Base-by-base conservation (phyloP, 2,797 vertebrate species). In the Oophaga sylvatica region DNA sequence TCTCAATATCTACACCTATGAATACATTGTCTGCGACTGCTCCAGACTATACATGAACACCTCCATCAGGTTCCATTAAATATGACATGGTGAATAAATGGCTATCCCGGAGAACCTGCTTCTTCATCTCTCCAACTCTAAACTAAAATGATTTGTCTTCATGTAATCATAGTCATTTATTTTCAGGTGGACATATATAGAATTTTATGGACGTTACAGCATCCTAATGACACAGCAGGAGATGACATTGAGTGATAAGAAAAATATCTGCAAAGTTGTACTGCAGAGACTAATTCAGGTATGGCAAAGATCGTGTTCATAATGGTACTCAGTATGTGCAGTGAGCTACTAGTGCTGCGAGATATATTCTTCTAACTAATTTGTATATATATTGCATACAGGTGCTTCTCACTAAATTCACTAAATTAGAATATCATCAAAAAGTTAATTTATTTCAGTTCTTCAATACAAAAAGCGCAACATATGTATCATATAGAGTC, bases 161-260 rank as follows among this genome's bases (percentile, higher is more conserved):
- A 31, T 45, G 17, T 82, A 10, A 87, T 45, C 35, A 1, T 56
- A 22, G 67, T 62, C 26, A 20, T 78, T 60, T 63, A 41, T n/a
- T 63, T 22, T 0, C 90, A 99, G 98, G 90, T 99, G 98, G 98
- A 99, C 97, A 0, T 99, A 99, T 89, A 95, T 96, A 12, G 98
- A 99, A 94, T 99, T 99, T 93, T 99, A 97, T 92, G 97, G 97
- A 89, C 96, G 98, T 53, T 99, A 99, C 83, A 96, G 97, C 89
- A 95, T 99, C 90, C 95, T 99, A 31, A 99, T 99, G 97, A 96
- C 93, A 17, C 96, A 97, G 76, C 93, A 94, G 71, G 98, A 99
- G 56, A 93, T 95, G 0, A 93, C 92, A 3, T 77, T 95, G 45
- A 91, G 65, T 0, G 97, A 99, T 88, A 99, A 98, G 92, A 99